Conservation (phyloP, 2,888 invertebrate species). For the Eretmocerus hayati region DNA sequence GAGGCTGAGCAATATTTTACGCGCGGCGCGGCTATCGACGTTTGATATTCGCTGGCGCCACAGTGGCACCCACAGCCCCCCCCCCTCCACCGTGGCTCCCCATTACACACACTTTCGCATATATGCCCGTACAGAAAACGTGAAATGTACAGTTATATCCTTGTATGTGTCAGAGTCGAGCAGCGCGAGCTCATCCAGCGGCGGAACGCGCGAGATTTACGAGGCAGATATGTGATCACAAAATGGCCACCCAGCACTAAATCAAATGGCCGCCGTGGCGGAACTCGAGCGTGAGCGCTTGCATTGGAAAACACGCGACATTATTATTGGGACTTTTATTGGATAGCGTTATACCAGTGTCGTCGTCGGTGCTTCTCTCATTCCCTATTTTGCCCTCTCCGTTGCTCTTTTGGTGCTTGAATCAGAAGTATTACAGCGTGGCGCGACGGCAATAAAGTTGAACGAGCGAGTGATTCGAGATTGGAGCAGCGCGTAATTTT, state of each 20-base stretch:
- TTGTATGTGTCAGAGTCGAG: too few species aligned
- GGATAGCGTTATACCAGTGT: too few species aligned
- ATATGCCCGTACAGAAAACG: too few species aligned
- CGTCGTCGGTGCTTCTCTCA: constrained; percentile 14
- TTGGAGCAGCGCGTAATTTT: constrained; percentile 29
- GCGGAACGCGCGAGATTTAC: constrained; percentile 46
- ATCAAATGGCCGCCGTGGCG: constrained; percentile 38
- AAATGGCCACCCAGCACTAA: constrained; percentile 48
- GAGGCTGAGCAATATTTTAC: constrained; percentile 44
- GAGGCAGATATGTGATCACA: constrained; percentile 48
- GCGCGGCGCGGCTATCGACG: constrained; percentile 43
- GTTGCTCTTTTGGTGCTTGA: too few species aligned
- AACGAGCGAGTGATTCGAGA: constrained; percentile 27
- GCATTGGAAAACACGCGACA: constrained; percentile 48
- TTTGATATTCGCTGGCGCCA: constrained; percentile 44
- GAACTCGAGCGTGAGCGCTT: constrained; percentile 24
- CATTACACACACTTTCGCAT: too few species aligned
- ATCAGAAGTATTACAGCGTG: too few species aligned
- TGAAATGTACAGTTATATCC: too few species aligned
- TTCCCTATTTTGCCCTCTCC: neutral
- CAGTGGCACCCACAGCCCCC: constrained; percentile 25
- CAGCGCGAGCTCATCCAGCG: too few species aligned
- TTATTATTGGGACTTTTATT: constrained; percentile 49
- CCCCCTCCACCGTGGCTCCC: too few species aligned
- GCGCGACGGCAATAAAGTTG: constrained; percentile 31